A percentile compares a stretch with the other conserved stretches of the same genome.
Conservation (phyloP, 2,888 invertebrate species). For the Platerodrilus igneus region DNA sequence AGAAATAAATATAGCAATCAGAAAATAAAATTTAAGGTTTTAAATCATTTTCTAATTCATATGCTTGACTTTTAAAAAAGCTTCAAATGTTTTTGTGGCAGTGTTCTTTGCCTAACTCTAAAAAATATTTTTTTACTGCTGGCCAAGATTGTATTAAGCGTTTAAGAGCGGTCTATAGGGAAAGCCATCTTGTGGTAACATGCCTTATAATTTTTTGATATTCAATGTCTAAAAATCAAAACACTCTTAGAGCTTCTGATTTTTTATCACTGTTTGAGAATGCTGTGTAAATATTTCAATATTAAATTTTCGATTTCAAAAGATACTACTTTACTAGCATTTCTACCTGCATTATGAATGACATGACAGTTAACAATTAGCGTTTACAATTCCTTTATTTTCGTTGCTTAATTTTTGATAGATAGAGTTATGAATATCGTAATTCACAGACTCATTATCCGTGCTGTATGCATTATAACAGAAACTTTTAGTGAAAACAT, state of each 20-base stretch:
- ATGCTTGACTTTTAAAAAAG: neutral
- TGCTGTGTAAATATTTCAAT: conserved; percentile 1
- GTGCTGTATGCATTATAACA: conserved; percentile 10
- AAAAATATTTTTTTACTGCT: conserved; percentile 1
- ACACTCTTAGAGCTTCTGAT: neutral
- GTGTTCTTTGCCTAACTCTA: neutral
- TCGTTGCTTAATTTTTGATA: neutral
- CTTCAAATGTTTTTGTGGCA: too few relatives aligned
- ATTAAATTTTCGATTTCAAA: conserved; percentile 6
- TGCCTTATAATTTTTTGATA: conserved; percentile 3
- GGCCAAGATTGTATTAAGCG: neutral
- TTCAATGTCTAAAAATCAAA: conserved; percentile 4
- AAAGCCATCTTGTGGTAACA: neutral
- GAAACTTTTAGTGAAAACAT: too few relatives aligned
- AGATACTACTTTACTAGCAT: conserved; percentile 6
- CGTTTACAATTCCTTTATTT: conserved; percentile 5
- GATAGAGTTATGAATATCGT: conserved; percentile 5
- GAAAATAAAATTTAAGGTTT: too few relatives aligned
- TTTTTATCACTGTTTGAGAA: conserved; percentile 1
- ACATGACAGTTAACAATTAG: conserved; percentile 13
- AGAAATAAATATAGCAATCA: too few relatives aligned
- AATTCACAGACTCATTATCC: conserved; percentile 10
- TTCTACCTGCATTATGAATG: conserved; percentile 10
- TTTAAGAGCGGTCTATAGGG: neutral
- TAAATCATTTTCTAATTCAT: conserved; percentile 2